These are phyloP conservation scores for Rhorus exstirpatorius DNA, from an alignment of 2,888 invertebrate genomes.

Conservation along the genomic window DNA sequence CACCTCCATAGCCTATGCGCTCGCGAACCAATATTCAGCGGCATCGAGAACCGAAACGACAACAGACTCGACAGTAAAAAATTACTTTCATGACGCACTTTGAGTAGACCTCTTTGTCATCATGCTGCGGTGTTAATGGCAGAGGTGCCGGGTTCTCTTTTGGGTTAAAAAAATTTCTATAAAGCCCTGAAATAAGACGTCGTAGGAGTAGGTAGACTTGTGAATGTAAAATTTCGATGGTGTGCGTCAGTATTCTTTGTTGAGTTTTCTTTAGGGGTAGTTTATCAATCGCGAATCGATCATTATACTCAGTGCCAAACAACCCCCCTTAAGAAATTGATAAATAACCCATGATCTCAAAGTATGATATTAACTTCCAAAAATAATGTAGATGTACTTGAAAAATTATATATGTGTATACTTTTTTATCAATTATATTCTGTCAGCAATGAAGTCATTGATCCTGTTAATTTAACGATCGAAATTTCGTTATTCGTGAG, in stretches of 20 bases:
- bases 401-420: too few species aligned
- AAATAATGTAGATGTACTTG: too few species aligned
- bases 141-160: conserved; percentile 65
- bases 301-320: conserved; percentile 19
- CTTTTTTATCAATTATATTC: too few species aligned
- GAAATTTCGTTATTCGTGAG: too few species aligned
- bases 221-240: not conserved
- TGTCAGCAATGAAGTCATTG: too few species aligned
- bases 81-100: conserved; percentile 79
- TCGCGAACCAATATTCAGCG: not conserved
- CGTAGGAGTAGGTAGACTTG: not conserved
- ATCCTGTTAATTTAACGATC: too few species aligned
- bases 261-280: not conserved
- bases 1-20: conserved; percentile 18
- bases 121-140: conserved; percentile 82
- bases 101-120: conserved; percentile 74
- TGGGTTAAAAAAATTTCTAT: not conserved
- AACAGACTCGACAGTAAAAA: conserved; percentile 72
- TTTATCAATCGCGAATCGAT: not conserved
- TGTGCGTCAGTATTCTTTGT: not conserved
- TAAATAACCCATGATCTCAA: too few species aligned
- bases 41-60: not conserved
- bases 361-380: too few species aligned
- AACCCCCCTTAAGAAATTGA: too few species aligned
- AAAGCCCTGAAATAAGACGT: not conserved